Conservation (phyloP, 2,888 invertebrate species). For the Chorisops tibialis region DNA sequence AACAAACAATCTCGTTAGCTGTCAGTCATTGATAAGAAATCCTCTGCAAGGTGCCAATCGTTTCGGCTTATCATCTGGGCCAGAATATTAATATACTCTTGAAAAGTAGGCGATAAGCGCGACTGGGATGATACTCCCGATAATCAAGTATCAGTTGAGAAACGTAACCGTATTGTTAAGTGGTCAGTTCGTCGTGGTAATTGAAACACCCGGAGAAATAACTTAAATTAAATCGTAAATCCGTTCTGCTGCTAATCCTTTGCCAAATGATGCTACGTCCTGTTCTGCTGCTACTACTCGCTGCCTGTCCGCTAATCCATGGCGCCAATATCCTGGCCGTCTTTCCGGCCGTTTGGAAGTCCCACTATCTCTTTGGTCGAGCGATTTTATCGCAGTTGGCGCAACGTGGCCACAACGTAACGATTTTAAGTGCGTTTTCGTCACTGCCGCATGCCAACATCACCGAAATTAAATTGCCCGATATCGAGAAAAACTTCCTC, state of each 20-base stretch:
- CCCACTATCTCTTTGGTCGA: constrained; percentile 48
- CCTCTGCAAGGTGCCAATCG: too few relatives aligned
- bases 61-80: too few relatives aligned
- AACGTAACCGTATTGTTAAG: too few relatives aligned
- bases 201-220: too few relatives aligned
- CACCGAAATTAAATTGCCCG: constrained; percentile 44
- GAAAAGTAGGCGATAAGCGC: too few relatives aligned
- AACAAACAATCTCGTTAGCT: too few relatives aligned
- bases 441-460: constrained; percentile 38
- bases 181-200: too few relatives aligned
- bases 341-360: constrained; percentile 49
- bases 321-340: constrained; percentile 48
- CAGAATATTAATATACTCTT: too few relatives aligned
- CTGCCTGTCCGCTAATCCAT: not conserved
- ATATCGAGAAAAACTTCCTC: constrained; percentile 45
- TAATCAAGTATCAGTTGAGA: too few relatives aligned
- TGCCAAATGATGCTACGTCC: not conserved
- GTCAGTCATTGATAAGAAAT: too few relatives aligned
- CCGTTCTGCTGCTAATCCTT: not conserved
- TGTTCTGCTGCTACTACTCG: not conserved
- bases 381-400: constrained; percentile 44
- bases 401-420: constrained; percentile 43
- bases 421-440: constrained; percentile 46
- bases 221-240: too few relatives aligned
- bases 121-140: too few relatives aligned